Evolutionary conservation across 2,797 vertebrate species (phyloP), one percentile per base, ranked within the genome.

Genomic region (Galaxias olidus): DNA sequence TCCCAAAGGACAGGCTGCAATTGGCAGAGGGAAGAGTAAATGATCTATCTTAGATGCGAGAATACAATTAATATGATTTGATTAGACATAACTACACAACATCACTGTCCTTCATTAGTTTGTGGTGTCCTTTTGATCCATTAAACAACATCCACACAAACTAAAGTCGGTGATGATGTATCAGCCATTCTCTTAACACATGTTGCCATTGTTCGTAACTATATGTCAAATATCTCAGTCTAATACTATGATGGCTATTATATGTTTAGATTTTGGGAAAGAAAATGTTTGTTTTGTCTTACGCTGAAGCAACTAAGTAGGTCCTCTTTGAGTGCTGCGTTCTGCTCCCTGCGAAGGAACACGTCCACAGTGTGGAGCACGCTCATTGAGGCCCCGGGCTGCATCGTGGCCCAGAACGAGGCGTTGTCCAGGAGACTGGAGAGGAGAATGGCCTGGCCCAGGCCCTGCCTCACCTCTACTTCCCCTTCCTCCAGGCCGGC

Each of bases 221-320:
- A 30, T 30, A 30, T 30, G 30, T 30, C 30, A 3, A 30, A 30
- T 30, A 30, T 30, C 30, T 30, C 30, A 3, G 6, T 6, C 30
- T 30, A 30, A 30, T 6, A 30, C n/a, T n/a, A n/a, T n/a, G n/a
- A n/a, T n/a, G n/a, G n/a, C n/a, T 30, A 7, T 5, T 55, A 11
- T 13, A 12, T 55, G 11, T 30, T 30, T 12, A 30, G 10, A 1
- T 4, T 9, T 8, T 51, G n/a, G 17, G 18, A 14, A 10, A 19
- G n/a, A 9, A 50, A 42, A 61, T 20, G 65, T 19, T 13, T 68
- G 30, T 30, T 48, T 17, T 30, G 9, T 61, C 94, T 93, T 88
- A 97, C 94, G 45, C 95, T 96, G 73, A 95, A 96, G 85, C 94
- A 97, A 80, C 93, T 93, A 65, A 96, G 92, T 61, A 97, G 91